Conservation (phyloP, 2,797 vertebrate genomes). For the Tinamus major region DNA sequence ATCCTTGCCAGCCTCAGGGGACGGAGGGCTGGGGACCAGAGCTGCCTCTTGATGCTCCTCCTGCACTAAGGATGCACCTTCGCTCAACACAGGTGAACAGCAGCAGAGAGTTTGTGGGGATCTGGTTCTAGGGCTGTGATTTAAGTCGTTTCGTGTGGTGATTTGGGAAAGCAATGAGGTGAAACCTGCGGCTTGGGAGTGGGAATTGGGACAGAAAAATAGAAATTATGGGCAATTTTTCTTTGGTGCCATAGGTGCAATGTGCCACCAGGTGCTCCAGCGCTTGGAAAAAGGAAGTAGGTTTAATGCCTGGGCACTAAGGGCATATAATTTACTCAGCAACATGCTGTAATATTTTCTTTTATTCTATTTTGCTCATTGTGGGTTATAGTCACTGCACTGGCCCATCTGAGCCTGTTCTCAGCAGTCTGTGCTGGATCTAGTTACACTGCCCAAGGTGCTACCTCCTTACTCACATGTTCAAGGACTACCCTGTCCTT, state of each 20-base stretch:
- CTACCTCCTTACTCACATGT: not conserved
- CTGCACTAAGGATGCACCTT: not conserved
- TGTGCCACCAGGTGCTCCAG: not conserved
- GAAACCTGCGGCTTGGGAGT: not conserved
- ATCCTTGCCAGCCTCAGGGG: fast-evolving
- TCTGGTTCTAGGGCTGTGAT: too few relatives aligned
- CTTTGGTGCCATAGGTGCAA: not conserved
- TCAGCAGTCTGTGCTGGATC: not conserved
- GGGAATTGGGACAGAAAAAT: not conserved
- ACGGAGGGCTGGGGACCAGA: not conserved
- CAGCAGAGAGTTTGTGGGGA: not conserved
- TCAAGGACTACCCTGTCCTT: not conserved
- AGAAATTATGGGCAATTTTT: not conserved
- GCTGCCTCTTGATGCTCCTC: not conserved
- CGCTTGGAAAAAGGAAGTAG: fast-evolving
- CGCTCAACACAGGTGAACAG: not conserved
- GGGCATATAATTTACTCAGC: not conserved
- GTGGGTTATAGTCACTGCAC: not conserved
- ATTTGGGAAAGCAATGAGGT: not conserved
- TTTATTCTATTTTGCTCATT: conserved; percentile 46
- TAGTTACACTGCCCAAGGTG: not conserved
- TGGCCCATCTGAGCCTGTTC: not conserved
- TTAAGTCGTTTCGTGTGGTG: not conserved
- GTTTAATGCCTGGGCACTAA: fast-evolving
- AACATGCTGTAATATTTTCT: not conserved